Conservation (phyloP, 2,113 vertebrate genomes). For the Nothocercus nigrocapillus region DNA sequence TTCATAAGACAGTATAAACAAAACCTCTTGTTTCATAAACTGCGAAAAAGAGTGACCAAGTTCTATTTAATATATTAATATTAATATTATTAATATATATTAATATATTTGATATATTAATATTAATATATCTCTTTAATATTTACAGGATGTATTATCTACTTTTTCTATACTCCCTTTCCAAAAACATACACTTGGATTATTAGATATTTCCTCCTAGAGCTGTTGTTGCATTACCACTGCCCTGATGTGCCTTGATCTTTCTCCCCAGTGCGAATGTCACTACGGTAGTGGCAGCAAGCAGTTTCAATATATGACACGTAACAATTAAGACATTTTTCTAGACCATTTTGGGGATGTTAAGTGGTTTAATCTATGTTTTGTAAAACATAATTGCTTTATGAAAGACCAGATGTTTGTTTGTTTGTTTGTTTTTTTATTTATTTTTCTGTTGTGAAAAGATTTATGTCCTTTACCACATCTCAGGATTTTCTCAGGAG, state of each 20-base stretch:
- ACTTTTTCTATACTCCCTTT: not conserved
- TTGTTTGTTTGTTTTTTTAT: too few species aligned
- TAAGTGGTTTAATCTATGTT: not conserved
- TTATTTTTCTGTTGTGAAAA: not conserved
- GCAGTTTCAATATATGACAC: not conserved
- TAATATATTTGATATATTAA: too few species aligned
- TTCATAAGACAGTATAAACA: not conserved
- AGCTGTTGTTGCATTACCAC: not conserved
- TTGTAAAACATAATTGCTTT: not conserved
- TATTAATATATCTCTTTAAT: too few species aligned
- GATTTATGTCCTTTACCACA: rapidly evolving
- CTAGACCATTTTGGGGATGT: not conserved
- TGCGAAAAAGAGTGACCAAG: not conserved
- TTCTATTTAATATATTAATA: not conserved
- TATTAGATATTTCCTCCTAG: not conserved
- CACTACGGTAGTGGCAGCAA: too few species aligned
- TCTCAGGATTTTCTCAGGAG: not conserved
- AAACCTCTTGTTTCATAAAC: not conserved
- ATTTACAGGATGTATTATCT: not conserved
- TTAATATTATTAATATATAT: too few species aligned
- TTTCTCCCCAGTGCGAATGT: rapidly evolving
- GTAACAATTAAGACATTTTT: not conserved
- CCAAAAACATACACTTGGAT: not conserved
- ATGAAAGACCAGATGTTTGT: too few species aligned
- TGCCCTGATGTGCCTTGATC: not conserved